A percentile compares a stretch with the other conserved stretches of the same genome.
phyloP scores from a whole-genome alignment of 2,797 vertebrate species.

The Cottoperca gobio region DNA sequence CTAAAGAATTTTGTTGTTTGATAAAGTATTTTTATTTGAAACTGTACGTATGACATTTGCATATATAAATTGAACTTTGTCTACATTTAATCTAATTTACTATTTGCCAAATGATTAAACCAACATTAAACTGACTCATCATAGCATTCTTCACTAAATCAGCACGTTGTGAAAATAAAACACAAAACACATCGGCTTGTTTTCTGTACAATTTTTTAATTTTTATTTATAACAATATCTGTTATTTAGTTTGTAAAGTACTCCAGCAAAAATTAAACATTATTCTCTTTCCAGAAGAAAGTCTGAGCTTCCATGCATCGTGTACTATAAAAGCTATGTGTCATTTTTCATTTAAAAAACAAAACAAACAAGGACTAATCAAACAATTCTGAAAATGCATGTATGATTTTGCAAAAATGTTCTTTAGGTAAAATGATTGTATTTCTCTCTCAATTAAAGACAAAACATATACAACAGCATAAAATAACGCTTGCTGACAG shows the following conservation, averaged over 20 bases:
- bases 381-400: constrained; percentile 81
- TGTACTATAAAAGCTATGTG: constrained; percentile 89
- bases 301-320: constrained; percentile 86
- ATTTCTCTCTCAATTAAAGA: constrained; percentile 81
- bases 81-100: neutral
- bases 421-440: constrained; percentile 82
- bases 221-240: constrained; percentile 99
- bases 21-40: neutral
- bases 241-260: constrained; percentile 97
- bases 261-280: constrained; percentile 95
- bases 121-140: neutral
- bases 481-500: constrained; percentile 75
- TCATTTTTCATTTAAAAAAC: constrained; percentile 71
- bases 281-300: constrained; percentile 88
- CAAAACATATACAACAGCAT: constrained; percentile 67
- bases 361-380: constrained; percentile 72
- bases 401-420: constrained; percentile 81
- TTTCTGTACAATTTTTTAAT: constrained; percentile 85
- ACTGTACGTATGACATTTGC: neutral
- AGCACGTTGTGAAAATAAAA: constrained; percentile 1
- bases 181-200: constrained; percentile 33
- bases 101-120: neutral
- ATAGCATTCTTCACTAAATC: neutral
- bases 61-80: neutral
- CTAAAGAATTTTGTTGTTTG: neutral